These are phyloP conservation scores for Characodon lateralis DNA, from an alignment of 2,797 vertebrate genomes.

Conservation along the genomic window DNA sequence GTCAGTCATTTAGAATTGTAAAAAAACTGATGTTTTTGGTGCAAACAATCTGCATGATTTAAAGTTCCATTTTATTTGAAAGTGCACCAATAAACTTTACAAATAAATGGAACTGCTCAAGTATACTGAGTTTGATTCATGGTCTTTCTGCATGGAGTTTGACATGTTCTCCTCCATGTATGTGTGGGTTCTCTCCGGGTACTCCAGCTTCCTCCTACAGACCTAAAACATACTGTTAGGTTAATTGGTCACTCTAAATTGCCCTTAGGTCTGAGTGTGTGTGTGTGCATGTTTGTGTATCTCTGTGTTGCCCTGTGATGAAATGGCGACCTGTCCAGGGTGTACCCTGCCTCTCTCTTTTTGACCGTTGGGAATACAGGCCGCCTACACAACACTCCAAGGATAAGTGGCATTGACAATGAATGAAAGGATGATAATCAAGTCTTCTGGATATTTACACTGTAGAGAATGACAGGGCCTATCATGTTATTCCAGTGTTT, in stretches of 20 bases:
- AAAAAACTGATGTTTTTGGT: too few relatives aligned
- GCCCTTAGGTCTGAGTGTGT: neutral
- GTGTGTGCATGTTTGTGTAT: neutral
- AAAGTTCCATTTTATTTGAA: too few relatives aligned
- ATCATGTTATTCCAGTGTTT: neutral
- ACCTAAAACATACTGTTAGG: neutral
- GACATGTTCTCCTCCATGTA: too few relatives aligned
- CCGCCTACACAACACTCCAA: neutral
- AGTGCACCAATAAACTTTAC: too few relatives aligned
- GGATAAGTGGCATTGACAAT: neutral
- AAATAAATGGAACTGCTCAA: too few relatives aligned
- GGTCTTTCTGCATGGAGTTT: too few relatives aligned
- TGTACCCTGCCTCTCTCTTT: neutral
- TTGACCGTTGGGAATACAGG: neutral
- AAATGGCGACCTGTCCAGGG: neutral
- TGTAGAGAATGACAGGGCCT: neutral
- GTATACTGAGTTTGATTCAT: too few relatives aligned
- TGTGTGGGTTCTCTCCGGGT: too few relatives aligned
- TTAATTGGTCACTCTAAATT: neutral
- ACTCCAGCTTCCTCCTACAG: neutral
- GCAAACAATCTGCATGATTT: too few relatives aligned
- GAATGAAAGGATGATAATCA: neutral
- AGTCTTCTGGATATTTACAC: neutral
- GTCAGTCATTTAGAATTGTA: too few relatives aligned
- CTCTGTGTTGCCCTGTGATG: neutral